Evolutionary conservation across 2,797 vertebrate species (phyloP), one percentile per base, ranked within the genome.

Genomic region (Pangasius djambal): DNA sequence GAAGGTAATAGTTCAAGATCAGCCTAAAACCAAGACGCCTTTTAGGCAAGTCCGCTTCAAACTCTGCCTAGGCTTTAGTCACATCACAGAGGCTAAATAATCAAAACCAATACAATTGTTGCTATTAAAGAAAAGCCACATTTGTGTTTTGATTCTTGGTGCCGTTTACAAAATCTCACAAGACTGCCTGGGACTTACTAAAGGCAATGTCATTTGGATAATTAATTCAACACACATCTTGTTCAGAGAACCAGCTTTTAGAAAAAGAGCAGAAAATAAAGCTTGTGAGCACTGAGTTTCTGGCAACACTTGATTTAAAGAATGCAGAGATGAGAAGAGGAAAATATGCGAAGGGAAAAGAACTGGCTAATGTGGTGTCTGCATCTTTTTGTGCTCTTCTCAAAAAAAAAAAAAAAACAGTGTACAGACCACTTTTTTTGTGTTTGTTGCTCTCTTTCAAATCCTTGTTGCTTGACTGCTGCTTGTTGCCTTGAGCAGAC

Each of bases 261-360:
- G 55, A 77, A 84, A 48, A 67, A 63, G 22, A 86, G 50, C 28
- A 86, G 50, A 88, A 81, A 59, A 88, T 31, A 72, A 82, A 87
- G 52, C 65, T 28, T 31, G 34, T n/a, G 18, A 84, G 63, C 78
- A 40, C 28, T 31, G 82, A 44, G 50, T 88, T 85, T 55, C 83
- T 70, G 75, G 63, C 87, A 86, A 77, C 34, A 81, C 52, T 69
- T 77, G 88, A 84, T 75, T 89, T 81, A 86, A 89, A 88, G 31
- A 81, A 87, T 48, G 3, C 85, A 77, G 88, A 89, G 88, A 92
- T 55, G 90, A 86, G 84, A 79, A 37, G 61, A 86, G 28, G 40
- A 55, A 0, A 67, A 85, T 48, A 48, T 48, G 28, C 7, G 25
- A 59, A 78, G 61, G 57, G 40, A 83, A 89, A 67, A 55, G 4